Conservation (phyloP, 2,888 invertebrate genomes). For the Chrysodeixis includens region DNA sequence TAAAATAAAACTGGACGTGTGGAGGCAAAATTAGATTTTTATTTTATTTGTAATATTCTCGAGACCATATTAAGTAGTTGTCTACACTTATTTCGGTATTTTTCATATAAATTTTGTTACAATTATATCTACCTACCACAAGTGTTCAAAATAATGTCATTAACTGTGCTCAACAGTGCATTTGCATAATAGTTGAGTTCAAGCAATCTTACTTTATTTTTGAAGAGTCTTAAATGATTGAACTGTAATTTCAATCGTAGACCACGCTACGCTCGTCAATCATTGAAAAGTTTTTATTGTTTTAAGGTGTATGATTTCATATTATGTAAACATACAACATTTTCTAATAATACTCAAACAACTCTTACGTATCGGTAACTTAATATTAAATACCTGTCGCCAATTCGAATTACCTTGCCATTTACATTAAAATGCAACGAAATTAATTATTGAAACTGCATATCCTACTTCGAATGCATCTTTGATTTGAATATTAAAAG, state of each 20-base stretch:
- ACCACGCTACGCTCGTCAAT: too few species aligned
- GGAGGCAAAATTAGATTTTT: slow-evolving; percentile 16
- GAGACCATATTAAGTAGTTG: slow-evolving; percentile 10
- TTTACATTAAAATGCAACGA: background rate
- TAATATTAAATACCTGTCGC: background rate
- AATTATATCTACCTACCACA: background rate
- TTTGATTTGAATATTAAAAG: too few species aligned
- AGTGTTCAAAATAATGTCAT: background rate
- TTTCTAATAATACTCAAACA: too few species aligned
- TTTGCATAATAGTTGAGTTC: background rate
- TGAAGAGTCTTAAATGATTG: background rate
- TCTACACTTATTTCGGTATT: background rate
- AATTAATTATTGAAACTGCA: too few species aligned
- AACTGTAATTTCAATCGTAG: background rate
- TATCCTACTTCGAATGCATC: too few species aligned
- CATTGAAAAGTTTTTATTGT: too few species aligned
- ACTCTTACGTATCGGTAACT: too few species aligned
- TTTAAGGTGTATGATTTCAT: too few species aligned
- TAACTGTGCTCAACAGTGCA: background rate
- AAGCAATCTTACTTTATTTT: background rate
- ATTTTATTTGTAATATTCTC: slow-evolving; percentile 12
- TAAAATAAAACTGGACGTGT: slow-evolving; percentile 26
- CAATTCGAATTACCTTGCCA: background rate
- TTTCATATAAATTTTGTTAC: background rate
- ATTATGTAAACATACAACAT: too few species aligned